phyloP scores from a whole-genome alignment of 2,113 vertebrate species.

The Melanotaenia duboulayi region DNA sequence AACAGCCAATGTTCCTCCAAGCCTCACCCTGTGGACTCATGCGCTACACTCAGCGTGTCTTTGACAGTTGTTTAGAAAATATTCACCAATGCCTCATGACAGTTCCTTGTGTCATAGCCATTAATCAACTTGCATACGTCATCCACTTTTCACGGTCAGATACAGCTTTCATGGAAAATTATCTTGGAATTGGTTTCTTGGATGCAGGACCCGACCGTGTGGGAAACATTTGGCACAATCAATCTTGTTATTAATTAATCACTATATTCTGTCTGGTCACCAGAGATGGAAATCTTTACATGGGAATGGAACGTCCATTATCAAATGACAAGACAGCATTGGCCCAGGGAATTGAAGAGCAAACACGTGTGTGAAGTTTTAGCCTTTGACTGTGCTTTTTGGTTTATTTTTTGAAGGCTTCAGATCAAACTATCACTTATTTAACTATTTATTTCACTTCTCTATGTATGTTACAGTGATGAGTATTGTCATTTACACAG shows the following conservation, averaged over 20 bases:
- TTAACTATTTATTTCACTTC: background rate
- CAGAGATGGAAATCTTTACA: slow-evolving; percentile 64
- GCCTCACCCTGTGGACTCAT: slow-evolving; percentile 20
- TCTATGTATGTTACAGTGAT: slow-evolving; percentile 27
- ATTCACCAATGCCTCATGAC: slow-evolving; percentile 52
- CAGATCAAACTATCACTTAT: slow-evolving; percentile 41
- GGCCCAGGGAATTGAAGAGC: slow-evolving; percentile 24
- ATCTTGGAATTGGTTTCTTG: slow-evolving; percentile 56
- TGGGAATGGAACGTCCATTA: slow-evolving; percentile 67
- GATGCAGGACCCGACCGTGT: slow-evolving; percentile 47
- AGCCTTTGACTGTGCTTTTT: background rate
- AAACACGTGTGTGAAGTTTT: background rate
- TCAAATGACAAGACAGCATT: slow-evolving; percentile 48
- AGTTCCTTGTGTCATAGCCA: slow-evolving; percentile 46
- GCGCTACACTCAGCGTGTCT: slow-evolving; percentile 26
- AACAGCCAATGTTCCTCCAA: slow-evolving; percentile 21
- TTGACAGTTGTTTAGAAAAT: slow-evolving; percentile 68
- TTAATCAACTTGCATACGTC: slow-evolving; percentile 57
- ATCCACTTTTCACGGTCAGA: slow-evolving; percentile 40
- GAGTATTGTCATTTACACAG: too few relatives aligned
- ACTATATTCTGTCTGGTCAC: slow-evolving; percentile 70
- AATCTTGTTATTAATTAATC: slow-evolving; percentile 77
- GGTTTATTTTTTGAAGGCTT: slow-evolving; percentile 36
- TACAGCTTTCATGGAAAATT: slow-evolving; percentile 56
- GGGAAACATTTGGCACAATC: slow-evolving; percentile 75